These are phyloP conservation scores for Brachionichthys hirsutus DNA, from an alignment of 2,113 vertebrate genomes.

Conservation along the genomic window DNA sequence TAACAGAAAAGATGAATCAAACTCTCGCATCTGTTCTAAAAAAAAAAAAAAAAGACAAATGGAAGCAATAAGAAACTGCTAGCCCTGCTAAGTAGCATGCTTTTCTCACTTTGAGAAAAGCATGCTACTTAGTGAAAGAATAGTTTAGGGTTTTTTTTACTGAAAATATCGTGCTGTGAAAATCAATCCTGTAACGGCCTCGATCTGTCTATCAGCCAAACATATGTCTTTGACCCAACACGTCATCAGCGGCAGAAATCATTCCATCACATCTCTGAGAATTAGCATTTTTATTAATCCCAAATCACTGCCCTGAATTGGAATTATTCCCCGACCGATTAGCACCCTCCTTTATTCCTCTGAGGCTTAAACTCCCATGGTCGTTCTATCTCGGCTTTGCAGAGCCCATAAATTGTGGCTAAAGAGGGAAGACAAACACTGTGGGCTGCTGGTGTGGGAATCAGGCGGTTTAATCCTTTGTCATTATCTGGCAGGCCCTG, in stretches of 20 bases:
- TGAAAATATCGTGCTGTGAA: not conserved
- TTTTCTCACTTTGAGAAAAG: too few species aligned
- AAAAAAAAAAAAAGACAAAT: too few species aligned
- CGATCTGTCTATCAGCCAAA: not conserved
- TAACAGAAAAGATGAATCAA: too few species aligned
- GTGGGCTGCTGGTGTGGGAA: slow-evolving; percentile 66
- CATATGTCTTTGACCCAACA: slow-evolving; percentile 15
- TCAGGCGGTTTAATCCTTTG: slow-evolving; percentile 76
- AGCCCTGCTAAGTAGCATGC: too few species aligned
- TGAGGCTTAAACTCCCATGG: slow-evolving; percentile 57
- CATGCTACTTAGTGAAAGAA: too few species aligned
- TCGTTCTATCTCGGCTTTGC: slow-evolving; percentile 70
- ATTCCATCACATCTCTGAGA: slow-evolving; percentile 66
- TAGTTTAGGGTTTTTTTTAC: too few species aligned
- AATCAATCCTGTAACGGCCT: not conserved
- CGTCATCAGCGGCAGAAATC: slow-evolving; percentile 34
- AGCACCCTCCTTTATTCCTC: slow-evolving; percentile 66
- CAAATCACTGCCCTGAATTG: slow-evolving; percentile 65
- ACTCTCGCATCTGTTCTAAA: too few species aligned
- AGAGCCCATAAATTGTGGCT: slow-evolving; percentile 72
- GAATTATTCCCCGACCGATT: slow-evolving; percentile 69
- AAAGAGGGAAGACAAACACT: slow-evolving; percentile 75
- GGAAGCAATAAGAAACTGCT: too few species aligned
- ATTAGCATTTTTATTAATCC: slow-evolving; percentile 78
- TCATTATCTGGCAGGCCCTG: slow-evolving; percentile 72